Evolutionary conservation across 2,797 vertebrate genomes (phyloP).

Genomic region (Galagoides demidoff): DNA sequence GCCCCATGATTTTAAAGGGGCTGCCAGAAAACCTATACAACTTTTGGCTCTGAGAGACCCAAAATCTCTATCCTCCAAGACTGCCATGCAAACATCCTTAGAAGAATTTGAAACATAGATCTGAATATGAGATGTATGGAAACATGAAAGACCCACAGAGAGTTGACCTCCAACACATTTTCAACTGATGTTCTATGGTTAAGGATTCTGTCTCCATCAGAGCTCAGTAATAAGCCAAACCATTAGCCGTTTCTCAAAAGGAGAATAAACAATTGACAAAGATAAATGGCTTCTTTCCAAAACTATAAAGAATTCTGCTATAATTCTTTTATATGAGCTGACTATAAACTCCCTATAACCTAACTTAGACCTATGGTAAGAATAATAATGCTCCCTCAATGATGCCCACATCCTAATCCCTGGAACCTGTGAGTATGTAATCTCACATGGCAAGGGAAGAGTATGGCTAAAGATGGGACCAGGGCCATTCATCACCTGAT

Average conservation of each 20-base stretch:
- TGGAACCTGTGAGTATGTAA: background rate
- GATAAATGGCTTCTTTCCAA: background rate
- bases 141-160: background rate
- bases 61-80: background rate
- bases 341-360: background rate
- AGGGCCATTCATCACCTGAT: background rate
- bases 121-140: background rate
- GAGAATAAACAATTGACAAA: constrained; percentile 7
- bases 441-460: background rate
- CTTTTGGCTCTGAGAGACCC: background rate
- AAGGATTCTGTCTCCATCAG: background rate
- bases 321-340: background rate
- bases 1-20: background rate
- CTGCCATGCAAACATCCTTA: background rate
- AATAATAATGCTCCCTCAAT: background rate
- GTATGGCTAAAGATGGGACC: background rate
- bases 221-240: background rate
- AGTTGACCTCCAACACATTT: background rate
- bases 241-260: background rate
- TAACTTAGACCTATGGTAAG: background rate
- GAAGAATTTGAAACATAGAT: background rate
- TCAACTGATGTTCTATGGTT: background rate
- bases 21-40: background rate
- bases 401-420: background rate
- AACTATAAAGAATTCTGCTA: background rate